Evolutionary conservation across 2,797 vertebrate genomes (phyloP).

Genomic region (Prionace glauca): DNA sequence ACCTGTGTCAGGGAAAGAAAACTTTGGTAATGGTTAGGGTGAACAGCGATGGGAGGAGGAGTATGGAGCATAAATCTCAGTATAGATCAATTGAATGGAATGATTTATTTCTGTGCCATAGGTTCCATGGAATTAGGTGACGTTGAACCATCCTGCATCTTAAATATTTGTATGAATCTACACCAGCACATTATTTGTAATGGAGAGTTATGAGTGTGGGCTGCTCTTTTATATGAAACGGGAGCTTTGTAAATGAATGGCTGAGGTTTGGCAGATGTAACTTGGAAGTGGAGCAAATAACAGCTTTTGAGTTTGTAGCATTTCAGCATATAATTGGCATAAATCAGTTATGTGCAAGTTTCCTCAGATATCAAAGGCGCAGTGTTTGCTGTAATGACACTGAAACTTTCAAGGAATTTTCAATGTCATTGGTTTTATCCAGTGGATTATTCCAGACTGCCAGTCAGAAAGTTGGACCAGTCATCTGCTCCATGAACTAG

Average conservation of each 20-base stretch:
- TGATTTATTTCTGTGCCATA: neutral
- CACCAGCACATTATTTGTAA: neutral
- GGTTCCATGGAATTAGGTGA: neutral
- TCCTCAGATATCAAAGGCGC: neutral
- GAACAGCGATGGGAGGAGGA: too few species aligned
- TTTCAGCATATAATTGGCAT: neutral
- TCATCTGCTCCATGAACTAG: neutral
- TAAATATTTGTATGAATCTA: neutral
- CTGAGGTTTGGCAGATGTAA: neutral
- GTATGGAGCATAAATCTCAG: neutral
- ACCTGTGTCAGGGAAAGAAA: too few species aligned
- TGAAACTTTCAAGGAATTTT: neutral
- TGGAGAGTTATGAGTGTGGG: neutral
- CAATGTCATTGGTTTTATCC: neutral
- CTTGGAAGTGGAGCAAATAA: neutral
- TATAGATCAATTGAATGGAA: neutral
- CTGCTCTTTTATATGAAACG: neutral
- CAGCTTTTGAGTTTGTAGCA: neutral
- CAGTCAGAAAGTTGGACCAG: neutral
- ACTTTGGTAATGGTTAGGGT: too few species aligned
- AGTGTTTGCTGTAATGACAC: neutral
- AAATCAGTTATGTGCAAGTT: neutral
- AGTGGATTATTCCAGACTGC: neutral
- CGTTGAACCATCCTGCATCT: neutral
- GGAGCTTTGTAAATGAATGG: neutral